Evolutionary conservation across 2,797 vertebrate species (phyloP).

Genomic region (Hypotaenidia philippensis): DNA sequence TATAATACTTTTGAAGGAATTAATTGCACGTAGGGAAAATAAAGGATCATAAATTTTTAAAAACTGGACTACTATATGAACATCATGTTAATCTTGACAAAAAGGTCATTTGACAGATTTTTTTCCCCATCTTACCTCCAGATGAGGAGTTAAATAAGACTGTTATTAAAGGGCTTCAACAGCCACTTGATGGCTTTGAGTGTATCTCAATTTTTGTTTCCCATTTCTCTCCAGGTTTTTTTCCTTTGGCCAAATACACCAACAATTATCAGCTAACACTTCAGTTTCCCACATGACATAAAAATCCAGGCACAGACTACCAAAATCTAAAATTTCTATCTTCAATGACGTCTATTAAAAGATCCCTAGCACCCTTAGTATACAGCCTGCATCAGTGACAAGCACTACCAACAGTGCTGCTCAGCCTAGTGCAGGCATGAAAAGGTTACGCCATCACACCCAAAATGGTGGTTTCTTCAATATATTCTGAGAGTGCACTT

Average conservation of each 20-base stretch:
- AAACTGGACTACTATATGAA: not conserved
- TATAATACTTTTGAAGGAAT: not conserved
- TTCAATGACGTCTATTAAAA: not conserved
- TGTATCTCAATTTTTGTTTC: not conserved
- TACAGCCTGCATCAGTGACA: not conserved
- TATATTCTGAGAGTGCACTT: not conserved
- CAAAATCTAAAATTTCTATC: not conserved
- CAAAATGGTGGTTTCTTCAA: not conserved
- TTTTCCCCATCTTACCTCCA: not conserved
- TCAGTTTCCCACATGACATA: not conserved
- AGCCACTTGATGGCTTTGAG: not conserved
- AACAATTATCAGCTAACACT: not conserved
- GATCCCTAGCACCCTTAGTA: not conserved
- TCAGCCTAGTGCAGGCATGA: not conserved
- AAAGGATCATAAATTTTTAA: not conserved
- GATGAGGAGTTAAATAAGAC: not conserved
- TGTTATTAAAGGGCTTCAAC: not conserved
- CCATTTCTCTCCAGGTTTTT: not conserved
- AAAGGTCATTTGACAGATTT: not conserved
- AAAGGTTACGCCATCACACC: not conserved
- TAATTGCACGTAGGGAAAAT: not conserved
- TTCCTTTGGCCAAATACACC: not conserved
- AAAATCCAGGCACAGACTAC: not conserved
- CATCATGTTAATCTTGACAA: not conserved
- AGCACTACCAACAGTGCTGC: not conserved